Evolutionary conservation across 2,797 vertebrate species (phyloP).

Genomic region (Pseudochaenichthys georgianus): DNA sequence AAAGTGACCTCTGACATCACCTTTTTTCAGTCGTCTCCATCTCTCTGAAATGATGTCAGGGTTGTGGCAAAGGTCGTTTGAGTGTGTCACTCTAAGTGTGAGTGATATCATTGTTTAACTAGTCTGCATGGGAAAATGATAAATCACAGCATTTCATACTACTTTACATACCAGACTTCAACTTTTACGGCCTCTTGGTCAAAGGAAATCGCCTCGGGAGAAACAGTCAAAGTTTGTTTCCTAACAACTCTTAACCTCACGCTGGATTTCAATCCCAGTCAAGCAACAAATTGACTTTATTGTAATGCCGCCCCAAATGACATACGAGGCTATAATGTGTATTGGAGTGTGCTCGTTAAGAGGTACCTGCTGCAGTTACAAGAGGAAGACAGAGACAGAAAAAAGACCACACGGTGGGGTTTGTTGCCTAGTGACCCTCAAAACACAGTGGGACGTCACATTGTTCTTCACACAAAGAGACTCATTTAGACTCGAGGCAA

Average conservation of each 20-base stretch:
- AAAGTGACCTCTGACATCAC: constrained; percentile 83
- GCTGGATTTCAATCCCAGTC: constrained; percentile 50
- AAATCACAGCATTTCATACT: constrained; percentile 28
- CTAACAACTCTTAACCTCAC: constrained; percentile 25
- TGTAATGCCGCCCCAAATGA: constrained; percentile 55
- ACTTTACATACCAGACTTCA: neutral
- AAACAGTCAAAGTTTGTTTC: constrained; percentile 1
- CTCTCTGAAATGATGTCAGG: constrained; percentile 66
- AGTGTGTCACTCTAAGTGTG: constrained; percentile 66
- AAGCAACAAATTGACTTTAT: constrained; percentile 70
- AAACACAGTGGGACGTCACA: constrained; percentile 79
- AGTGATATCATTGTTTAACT: constrained; percentile 76
- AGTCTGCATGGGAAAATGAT: constrained; percentile 64
- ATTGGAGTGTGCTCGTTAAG: constrained; percentile 77
- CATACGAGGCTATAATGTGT: constrained; percentile 67
- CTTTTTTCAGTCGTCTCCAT: constrained; percentile 67
- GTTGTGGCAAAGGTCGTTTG: constrained; percentile 78
- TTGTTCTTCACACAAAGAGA: constrained; percentile 83
- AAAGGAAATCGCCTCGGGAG: constrained; percentile 1
- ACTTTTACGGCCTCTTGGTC: neutral
- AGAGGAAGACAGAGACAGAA: constrained; percentile 62
- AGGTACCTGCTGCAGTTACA: constrained; percentile 78
- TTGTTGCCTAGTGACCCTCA: constrained; percentile 79
- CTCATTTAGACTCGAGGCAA: constrained; percentile 81
- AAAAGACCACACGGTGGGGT: constrained; percentile 76